Evolutionary conservation across 1,140 invertebrate species (phyloP).

Genomic region (Panonychus citri): DNA sequence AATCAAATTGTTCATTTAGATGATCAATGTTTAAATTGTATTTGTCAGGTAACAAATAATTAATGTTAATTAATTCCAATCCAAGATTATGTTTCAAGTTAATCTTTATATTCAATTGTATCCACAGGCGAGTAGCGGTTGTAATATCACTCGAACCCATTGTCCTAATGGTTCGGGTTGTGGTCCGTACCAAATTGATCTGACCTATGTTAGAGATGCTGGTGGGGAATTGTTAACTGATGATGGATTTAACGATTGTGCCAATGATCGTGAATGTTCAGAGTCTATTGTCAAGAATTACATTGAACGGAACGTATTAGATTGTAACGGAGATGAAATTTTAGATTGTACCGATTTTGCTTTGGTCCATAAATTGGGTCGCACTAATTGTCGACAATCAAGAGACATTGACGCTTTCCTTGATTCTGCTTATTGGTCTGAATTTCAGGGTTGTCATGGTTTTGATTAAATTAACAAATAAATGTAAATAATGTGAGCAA

Average conservation of each 20-base stretch:
- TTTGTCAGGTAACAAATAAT: background rate
- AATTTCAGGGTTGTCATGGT: conserved; percentile 8
- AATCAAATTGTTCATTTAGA: background rate
- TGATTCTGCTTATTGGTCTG: conserved; percentile 9
- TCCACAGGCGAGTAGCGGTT: background rate
- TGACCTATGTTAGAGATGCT: background rate
- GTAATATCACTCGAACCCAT: background rate
- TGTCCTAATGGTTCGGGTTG: background rate
- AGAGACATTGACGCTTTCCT: background rate
- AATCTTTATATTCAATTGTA: background rate
- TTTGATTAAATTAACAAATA: conserved; percentile 1
- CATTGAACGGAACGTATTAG: conserved; percentile 40
- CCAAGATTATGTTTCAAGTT: background rate
- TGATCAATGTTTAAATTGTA: background rate
- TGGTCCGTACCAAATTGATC: background rate
- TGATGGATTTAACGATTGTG: conserved; percentile 39
- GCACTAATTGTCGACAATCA: conserved; percentile 3
- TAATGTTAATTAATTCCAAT: background rate
- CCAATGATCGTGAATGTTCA: conserved; percentile 45
- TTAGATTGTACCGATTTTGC: conserved; percentile 26
- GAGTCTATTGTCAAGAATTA: conserved; percentile 45
- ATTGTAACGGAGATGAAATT: conserved; percentile 35
- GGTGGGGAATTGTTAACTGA: background rate
- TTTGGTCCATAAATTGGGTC: conserved; percentile 36
- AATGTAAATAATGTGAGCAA: background rate